Evolutionary conservation across 2,888 invertebrate species (phyloP).

Genomic region (Andrena minutula): DNA sequence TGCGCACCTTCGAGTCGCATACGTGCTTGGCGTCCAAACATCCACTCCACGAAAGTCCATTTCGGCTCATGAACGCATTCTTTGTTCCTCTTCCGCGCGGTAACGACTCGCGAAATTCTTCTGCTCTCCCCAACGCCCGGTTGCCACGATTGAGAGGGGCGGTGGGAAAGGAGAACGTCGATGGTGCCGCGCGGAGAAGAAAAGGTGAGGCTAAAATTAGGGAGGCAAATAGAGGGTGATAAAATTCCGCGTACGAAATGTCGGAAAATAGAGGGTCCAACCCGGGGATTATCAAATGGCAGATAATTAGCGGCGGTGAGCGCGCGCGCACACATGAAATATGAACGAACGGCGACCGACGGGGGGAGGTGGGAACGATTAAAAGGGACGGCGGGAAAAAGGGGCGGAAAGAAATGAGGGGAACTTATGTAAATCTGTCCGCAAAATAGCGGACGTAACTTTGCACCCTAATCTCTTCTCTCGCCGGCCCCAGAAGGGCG

Average conservation of each 20-base stretch:
- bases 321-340: slow-evolving; percentile 39
- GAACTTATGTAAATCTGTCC: slow-evolving; percentile 82
- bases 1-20: slow-evolving; percentile 30
- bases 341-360: slow-evolving; percentile 35
- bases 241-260: slow-evolving; percentile 23
- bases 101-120: slow-evolving; percentile 13
- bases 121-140: neutral
- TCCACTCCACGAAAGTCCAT: slow-evolving; percentile 17
- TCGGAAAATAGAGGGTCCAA: slow-evolving; percentile 15
- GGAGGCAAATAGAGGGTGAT: slow-evolving; percentile 36
- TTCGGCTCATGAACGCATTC: neutral
- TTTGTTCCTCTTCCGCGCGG: slow-evolving; percentile 4
- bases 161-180: neutral
- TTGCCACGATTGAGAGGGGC: too few species aligned
- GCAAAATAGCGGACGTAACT: slow-evolving; percentile 81
- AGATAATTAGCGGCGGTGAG: slow-evolving; percentile 50
- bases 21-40: slow-evolving; percentile 63
- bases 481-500: slow-evolving; percentile 31
- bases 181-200: neutral
- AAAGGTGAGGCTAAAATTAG: slow-evolving; percentile 31
- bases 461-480: slow-evolving; percentile 77
- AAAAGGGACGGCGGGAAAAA: slow-evolving; percentile 32
- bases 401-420: slow-evolving; percentile 36
- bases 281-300: slow-evolving; percentile 51
- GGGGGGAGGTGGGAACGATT: slow-evolving; percentile 2